A percentile compares a stretch with the other conserved stretches of the same genome.
Conservation (phyloP, 2,113 vertebrate species). For the Oncorhynchus gorbuscha region DNA sequence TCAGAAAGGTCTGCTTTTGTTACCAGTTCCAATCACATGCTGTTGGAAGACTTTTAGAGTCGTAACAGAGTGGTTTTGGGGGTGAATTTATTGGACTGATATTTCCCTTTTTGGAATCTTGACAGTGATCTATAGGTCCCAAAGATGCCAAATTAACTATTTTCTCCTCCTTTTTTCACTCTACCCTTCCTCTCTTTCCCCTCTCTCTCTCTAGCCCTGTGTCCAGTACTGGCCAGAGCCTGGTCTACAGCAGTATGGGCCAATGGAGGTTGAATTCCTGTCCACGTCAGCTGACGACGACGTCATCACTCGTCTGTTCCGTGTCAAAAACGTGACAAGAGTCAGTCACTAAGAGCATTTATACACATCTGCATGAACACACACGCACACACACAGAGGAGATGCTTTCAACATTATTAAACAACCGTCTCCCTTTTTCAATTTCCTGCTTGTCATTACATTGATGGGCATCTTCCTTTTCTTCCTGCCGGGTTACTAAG, state of each 20-base stretch:
- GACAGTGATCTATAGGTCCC: no score
- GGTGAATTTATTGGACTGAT: no score
- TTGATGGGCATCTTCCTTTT: slow-evolving; percentile 39
- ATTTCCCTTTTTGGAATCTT: no score
- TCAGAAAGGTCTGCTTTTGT: no score
- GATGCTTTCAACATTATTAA: slow-evolving; percentile 14
- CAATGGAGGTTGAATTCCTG: slow-evolving; percentile 91
- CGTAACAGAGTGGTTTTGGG: no score
- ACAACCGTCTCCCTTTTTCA: slow-evolving; percentile 51
- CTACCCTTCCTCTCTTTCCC: slow-evolving; percentile 40
- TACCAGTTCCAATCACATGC: no score
- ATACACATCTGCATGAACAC: not conserved
- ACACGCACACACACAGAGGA: not conserved
- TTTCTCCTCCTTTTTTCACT: slow-evolving; percentile 59
- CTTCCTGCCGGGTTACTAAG: slow-evolving; percentile 38
- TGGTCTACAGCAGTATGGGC: slow-evolving; percentile 89
- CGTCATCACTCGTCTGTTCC: slow-evolving; percentile 88
- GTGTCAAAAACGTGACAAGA: slow-evolving; percentile 91
- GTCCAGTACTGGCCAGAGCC: slow-evolving; percentile 95
- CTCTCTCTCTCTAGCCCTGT: slow-evolving; percentile 62
- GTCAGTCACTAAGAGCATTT: slow-evolving; percentile 85
- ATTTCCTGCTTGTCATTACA: slow-evolving; percentile 51
- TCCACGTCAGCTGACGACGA: slow-evolving; percentile 86
- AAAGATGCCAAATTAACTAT: no score
- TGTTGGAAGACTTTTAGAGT: no score